Evolutionary conservation across 1,140 invertebrate genomes (phyloP), one percentile per base, ranked within the genome.

Genomic region (Brachystomella parvula): DNA sequence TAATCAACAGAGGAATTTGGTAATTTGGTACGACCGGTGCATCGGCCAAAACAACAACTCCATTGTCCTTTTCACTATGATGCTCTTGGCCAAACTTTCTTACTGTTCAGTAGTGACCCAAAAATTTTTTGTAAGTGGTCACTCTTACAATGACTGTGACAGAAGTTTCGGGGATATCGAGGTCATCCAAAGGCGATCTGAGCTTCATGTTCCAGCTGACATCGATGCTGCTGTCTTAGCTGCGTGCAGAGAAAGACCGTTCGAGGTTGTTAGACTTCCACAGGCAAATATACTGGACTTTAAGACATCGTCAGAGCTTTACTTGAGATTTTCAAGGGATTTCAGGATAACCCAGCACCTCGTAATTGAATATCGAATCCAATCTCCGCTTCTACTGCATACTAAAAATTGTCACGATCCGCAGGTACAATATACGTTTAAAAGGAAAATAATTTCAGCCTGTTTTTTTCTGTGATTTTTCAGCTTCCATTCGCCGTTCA

Each of bases 1-100:
- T 61, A 33, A 56, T 29, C 17, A 65, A 47, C 49, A 67, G 59
- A 47, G 72, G 35, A 68, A 63, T 24, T 57, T 73, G n/a, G 63
- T 72, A 26, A 28, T 73, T n/a, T 73, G 72, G 70, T 67, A 63
- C 49, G 71, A 73, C 56, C 15, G 65, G 44, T 69, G 71, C 47
- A 47, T 60, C 15, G 63, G 63, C 19, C 71, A 73, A 47, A 71
- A 71, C 33, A 71, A 71, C 39, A 73, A 72, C 61, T 72, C 56
- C 63, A 47, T 58, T n/a, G 61, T 63, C 3, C 19, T 71, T 6
- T 30, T 24, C 12, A 44, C 66, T 29, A 60, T 64, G 21, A 29
- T 17, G 2, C 63, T 47, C 59, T 47, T 73, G n/a, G 35, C 72
- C 1, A 15, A 19, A 30, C 31, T 49, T 30, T 49, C 35, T 17